Conservation (phyloP, 2,888 invertebrate species). For the Sinelater perroti region DNA sequence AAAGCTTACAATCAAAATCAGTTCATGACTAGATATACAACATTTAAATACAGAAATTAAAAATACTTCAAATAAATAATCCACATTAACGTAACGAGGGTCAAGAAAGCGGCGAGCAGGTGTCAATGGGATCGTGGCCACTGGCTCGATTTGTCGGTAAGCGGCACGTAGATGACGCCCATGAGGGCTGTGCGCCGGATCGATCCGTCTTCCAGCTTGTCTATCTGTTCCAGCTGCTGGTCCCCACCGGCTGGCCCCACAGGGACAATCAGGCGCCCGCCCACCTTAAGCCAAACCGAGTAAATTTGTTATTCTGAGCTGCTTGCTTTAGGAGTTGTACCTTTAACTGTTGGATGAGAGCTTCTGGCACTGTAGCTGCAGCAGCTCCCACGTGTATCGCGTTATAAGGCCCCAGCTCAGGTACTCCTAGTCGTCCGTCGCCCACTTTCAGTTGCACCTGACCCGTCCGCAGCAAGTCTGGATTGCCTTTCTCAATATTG, state of each 20-base stretch:
- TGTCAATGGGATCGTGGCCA: conserved; percentile 63
- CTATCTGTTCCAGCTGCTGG: conserved; percentile 89
- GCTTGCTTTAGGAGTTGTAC: too few species aligned
- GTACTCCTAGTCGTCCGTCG: conserved; percentile 87
- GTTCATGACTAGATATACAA: conserved; percentile 3
- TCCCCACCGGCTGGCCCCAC: conserved; percentile 87
- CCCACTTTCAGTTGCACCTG: conserved; percentile 80
- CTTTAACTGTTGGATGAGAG: conserved; percentile 85
- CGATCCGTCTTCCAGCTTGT: conserved; percentile 84
- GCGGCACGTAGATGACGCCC: conserved; percentile 96
- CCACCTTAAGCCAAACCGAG: too few species aligned
- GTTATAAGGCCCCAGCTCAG: conserved; percentile 81
- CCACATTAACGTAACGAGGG: conserved; percentile 7
- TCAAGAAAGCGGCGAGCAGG: not conserved
- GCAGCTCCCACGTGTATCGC: conserved; percentile 96
- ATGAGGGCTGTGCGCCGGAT: conserved; percentile 81
- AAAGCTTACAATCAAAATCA: too few species aligned
- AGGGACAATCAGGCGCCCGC: conserved; percentile 92
- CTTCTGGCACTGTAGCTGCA: conserved; percentile 78
- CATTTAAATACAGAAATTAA: conserved; percentile 5
- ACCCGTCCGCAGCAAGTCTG: conserved; percentile 72
- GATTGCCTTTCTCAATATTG: conserved; percentile 81
- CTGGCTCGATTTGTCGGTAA: conserved; percentile 85
- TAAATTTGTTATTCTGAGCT: too few species aligned
- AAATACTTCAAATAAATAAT: conserved; percentile 18